Conservation (phyloP, 2,888 invertebrate genomes). For the Amiota mariae region DNA sequence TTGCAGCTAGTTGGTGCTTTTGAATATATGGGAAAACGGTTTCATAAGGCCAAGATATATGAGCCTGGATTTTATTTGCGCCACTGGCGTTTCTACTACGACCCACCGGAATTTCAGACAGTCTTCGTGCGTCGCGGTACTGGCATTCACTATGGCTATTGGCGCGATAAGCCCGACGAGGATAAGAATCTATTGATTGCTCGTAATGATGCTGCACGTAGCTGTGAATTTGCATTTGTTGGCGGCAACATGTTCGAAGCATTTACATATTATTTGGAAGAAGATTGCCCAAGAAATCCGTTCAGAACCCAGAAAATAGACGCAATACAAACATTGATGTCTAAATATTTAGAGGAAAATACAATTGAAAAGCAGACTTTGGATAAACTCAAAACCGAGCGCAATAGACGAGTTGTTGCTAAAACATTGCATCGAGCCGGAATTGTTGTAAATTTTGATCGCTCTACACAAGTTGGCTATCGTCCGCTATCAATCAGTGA, state of each 20-base stretch:
- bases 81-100: conserved; percentile 94
- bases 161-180: conserved; percentile 86
- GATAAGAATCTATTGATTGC: conserved; percentile 83
- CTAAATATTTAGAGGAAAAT: conserved; percentile 78
- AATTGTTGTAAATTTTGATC: conserved; percentile 88
- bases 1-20: conserved; percentile 89
- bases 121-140: conserved; percentile 81
- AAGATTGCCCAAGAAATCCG: conserved; percentile 74
- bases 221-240: conserved; percentile 81
- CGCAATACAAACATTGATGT: conserved; percentile 78
- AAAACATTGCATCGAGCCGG: conserved; percentile 87
- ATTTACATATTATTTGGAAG: conserved; percentile 65
- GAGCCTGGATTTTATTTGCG: conserved; percentile 80
- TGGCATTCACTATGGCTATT: conserved; percentile 91
- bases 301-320: conserved; percentile 79
- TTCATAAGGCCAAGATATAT: conserved; percentile 74
- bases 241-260: conserved; percentile 75
- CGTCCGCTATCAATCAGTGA: conserved; percentile 82
- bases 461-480: conserved; percentile 89
- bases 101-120: conserved; percentile 95
- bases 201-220: conserved; percentile 81
- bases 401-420: conserved; percentile 79
- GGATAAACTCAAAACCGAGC: conserved; percentile 77
- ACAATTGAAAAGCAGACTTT: conserved; percentile 77
- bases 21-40: conserved; percentile 83